Conservation (phyloP, 2,113 vertebrate genomes). For the Microcebus ravelobensis region DNA sequence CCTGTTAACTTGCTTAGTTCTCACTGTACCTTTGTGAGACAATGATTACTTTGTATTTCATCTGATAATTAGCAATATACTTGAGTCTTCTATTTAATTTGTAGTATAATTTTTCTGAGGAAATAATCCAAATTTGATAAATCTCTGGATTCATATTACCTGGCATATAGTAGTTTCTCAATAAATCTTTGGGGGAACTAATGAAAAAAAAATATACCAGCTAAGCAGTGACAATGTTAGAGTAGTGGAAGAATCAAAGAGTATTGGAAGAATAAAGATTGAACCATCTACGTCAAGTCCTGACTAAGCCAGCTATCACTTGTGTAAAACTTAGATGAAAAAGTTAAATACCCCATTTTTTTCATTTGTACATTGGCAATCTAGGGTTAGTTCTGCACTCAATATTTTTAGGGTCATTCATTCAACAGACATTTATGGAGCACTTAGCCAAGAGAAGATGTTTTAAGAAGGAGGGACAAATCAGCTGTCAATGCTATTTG, state of each 20-base stretch:
- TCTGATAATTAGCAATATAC: background rate
- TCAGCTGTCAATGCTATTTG: background rate
- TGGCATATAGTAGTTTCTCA: background rate
- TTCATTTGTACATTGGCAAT: background rate
- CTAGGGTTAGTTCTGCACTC: background rate
- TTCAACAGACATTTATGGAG: background rate
- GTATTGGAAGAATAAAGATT: background rate
- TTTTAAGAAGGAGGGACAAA: background rate
- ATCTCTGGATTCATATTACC: background rate
- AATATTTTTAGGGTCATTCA: background rate
- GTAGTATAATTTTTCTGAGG: background rate
- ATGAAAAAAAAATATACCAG: background rate
- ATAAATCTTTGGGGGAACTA: background rate
- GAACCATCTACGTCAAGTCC: background rate
- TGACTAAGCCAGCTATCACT: background rate
- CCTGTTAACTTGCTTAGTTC: background rate
- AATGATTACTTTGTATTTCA: background rate
- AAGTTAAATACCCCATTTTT: background rate
- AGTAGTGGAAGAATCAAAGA: background rate
- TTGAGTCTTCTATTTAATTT: background rate
- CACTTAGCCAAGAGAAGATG: background rate
- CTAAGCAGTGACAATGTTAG: background rate
- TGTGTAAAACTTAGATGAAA: background rate
- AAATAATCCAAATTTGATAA: background rate
- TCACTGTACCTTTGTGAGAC: background rate